Evolutionary conservation across 2,888 invertebrate species (phyloP), one percentile per base, ranked within the genome.

Genomic region (Agapostemon virescens): DNA sequence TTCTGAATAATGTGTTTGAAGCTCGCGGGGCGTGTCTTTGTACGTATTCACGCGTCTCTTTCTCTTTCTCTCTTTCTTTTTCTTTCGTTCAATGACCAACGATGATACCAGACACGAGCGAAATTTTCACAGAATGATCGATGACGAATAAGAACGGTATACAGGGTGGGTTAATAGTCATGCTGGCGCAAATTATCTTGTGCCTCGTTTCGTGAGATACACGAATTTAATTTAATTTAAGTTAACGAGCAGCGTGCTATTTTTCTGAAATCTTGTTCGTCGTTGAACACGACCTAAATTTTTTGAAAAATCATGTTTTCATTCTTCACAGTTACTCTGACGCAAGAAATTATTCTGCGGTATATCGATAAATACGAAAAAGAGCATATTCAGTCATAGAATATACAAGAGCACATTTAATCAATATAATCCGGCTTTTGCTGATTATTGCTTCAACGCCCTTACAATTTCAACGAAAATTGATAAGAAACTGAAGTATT

Each of bases 1-100:
- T 15, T 55, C 11, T 17, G 26, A 55, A 26, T 26, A 55, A 55
- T 55, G 17, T 55, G 55, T 55, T 55, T 55, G 55, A 55, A 26
- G 55, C 55, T 55, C 55, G 55, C 55, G 55, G 84, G 86, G 83
- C 83, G 86, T 84, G 86, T 84, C 86, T 86, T 74, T 42, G 33
- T 63, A 66, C 13, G 70, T 69, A 80, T 69, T 77, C 36, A n/a
- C 26, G 45, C 20, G 36, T 23, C n/a, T 40, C 23, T 61, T 52
- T 26, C 42, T 49, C 55, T 52, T 69, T 49, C 23, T 42, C n/a
- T 52, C 13, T n/a, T 52, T 26, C 42, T 49, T 64, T 52, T 69
- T 49, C 23, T 42, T 30, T 52, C 13, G 42, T 58, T 55, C 26
- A 26, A 20, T 49, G 40, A n/a, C 55, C 36, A 11, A 36, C 36